These are phyloP conservation scores for Tetragonula clypearis DNA, from an alignment of 1,140 invertebrate species.

Conservation along the genomic window DNA sequence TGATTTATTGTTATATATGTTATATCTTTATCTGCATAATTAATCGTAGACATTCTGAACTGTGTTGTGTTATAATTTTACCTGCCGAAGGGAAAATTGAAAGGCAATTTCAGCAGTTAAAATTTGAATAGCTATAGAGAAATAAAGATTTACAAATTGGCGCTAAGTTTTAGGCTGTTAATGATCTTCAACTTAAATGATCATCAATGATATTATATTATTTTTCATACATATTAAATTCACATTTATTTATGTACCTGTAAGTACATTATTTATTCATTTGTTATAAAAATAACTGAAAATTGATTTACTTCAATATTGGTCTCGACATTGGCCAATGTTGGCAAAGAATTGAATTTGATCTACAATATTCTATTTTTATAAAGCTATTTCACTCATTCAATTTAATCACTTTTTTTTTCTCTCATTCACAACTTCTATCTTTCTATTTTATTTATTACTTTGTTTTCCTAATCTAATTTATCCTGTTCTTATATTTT, in stretches of 20 bases:
- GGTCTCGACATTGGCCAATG: no score
- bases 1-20: constrained; percentile 22
- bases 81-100: neutral
- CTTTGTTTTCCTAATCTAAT: no score
- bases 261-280: neutral
- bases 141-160: constrained; percentile 50
- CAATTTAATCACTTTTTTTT: no score
- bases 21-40: constrained; percentile 22
- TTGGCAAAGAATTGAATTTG: no score
- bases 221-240: neutral
- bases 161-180: constrained; percentile 28
- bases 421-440: no score
- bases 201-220: neutral
- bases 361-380: no score
- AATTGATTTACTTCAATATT: no score
- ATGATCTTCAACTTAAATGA: neutral
- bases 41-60: constrained; percentile 23
- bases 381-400: no score
- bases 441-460: no score
- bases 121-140: constrained; percentile 60
- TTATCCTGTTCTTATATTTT: no score
- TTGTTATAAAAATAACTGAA: no score
- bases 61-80: constrained; percentile 30
- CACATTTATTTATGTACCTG: neutral
- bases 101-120: neutral